Evolutionary conservation across 2,888 invertebrate species (phyloP), one percentile per base, ranked within the genome.

Genomic region (Lydus trimaculatus): DNA sequence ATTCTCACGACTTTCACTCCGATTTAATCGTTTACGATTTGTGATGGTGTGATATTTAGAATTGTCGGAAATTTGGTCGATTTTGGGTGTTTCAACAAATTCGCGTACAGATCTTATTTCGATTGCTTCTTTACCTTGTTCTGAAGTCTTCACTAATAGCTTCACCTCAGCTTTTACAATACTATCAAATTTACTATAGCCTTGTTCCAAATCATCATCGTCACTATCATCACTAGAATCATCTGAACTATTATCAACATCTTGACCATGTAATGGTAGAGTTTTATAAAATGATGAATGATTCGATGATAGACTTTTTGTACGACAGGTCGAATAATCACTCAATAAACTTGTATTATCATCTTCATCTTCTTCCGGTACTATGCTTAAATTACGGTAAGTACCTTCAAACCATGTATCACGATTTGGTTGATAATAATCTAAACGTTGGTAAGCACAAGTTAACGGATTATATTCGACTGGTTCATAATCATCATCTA

Each of bases 81-180:
- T 31, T 61, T 64, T 61, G 0, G 73, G 67, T 33, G 65, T 70
- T 58, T 80, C 84, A 74, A 81, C 80, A 80, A 83, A 84, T 68
- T 84, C 85, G 7, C 81, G 75, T 0, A 85, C 82, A 5, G 87
- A 87, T 67, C 86, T 78, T 58, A 88, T 86, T 80, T 88, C 87
- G 60, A 87, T 86, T 61, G 85, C 85, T 75, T 87, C 87, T 75
- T 84, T 84, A 7, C 87, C 88, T 73, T 79, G 78, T 63, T 87
- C 87, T 15, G 82, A 79, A 1, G 87, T 87, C 80, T 86, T 86
- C 1, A 88, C 87, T 64, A 88, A 78, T 8, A 88, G 78, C 75
- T 87, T 88, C 11, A 88, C 84, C 76, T 88, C 87, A 17, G 87
- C 87, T 77, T 84, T 87, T 66, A 84, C 79, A 17, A 82, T 68